Conservation (phyloP, 2,113 vertebrate genomes). For the Indicator indicator region DNA sequence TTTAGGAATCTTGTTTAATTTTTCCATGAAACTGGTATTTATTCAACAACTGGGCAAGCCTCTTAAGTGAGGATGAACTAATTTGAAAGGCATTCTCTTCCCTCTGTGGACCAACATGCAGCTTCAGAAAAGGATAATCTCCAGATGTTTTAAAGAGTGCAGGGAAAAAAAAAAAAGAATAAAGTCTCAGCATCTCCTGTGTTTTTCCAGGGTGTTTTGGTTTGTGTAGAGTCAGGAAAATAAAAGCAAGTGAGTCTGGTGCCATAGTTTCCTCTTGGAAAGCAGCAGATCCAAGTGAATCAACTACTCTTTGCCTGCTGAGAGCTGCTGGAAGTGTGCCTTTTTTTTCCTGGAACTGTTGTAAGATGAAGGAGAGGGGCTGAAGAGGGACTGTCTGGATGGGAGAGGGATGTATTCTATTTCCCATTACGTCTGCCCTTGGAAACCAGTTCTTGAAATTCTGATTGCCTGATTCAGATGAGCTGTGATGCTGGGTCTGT, state of each 20-base stretch:
- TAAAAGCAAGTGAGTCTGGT: not conserved
- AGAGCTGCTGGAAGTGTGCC: not conserved
- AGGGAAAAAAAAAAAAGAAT: too few species aligned
- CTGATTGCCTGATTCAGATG: accelerated
- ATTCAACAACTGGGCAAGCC: slow-evolving; percentile 4
- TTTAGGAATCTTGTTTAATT: slow-evolving; percentile 1
- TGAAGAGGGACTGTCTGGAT: not conserved
- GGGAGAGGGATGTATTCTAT: not conserved
- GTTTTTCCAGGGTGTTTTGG: not conserved
- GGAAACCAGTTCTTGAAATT: not conserved
- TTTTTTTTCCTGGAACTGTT: not conserved
- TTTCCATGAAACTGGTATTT: not conserved
- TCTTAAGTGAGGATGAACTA: slow-evolving; percentile 28
- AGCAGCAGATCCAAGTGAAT: not conserved
- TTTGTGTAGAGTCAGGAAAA: not conserved
- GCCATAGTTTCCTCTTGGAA: not conserved
- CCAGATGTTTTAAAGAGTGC: not conserved
- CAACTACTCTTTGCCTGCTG: not conserved
- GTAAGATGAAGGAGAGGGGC: not conserved
- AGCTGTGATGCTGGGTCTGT: not conserved
- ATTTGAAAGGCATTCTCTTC: slow-evolving; percentile 2
- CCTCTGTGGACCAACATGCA: not conserved
- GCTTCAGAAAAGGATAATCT: not conserved
- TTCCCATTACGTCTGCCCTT: not conserved
- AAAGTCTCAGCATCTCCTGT: not conserved